Evolutionary conservation across 2,888 invertebrate species (phyloP), one percentile per base, ranked within the genome.

Genomic region (Athetis lepigone): DNA sequence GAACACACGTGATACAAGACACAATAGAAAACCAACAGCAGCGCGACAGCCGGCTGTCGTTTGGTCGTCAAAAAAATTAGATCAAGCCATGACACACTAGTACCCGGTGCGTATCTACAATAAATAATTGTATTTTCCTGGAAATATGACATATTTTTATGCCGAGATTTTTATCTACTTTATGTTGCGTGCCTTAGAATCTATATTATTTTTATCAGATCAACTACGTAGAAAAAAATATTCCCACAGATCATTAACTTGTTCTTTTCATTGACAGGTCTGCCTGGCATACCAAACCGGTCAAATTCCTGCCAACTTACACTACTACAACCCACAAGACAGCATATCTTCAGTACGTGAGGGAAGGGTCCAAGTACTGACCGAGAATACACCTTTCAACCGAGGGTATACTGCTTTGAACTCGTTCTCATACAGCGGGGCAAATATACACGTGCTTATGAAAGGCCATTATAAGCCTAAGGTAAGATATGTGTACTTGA

Each of bases 271-370:
- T 58, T 75, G 67, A 8, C 29, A 90, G 90, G 74, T 87, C 13
- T 88, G 88, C 61, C 52, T 90, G 5, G 86, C 88, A 2, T 90
- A 86, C 57, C 85, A 87, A 42, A 83, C 71, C 29, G 90, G 90
- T 0, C 29, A 78, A 29, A 60, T 90, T 4, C 84, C 90, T 9
- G 85, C 79, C 0, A 90, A 90, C 60, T 65, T 90, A 2, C 88
- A 90, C 68, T 89, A 77, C 52, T 61, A 75, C 2, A 79, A 80
- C 9, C 86, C 87, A 2, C 80, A 69, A 2, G 80, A 86, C 52
- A 55, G 85, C 0, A 66, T 88, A 0, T 36, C 75, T 0, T 76
- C 79, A 6, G 67, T 90, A 0, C 71, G 63, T 18, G 83, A 88
- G 1, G 86, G 86, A 3, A 81, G 66, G 42, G 40, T 90, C 0